These are phyloP conservation scores for Corapipo altera DNA, from an alignment of 2,113 vertebrate genomes.

Conservation along the genomic window DNA sequence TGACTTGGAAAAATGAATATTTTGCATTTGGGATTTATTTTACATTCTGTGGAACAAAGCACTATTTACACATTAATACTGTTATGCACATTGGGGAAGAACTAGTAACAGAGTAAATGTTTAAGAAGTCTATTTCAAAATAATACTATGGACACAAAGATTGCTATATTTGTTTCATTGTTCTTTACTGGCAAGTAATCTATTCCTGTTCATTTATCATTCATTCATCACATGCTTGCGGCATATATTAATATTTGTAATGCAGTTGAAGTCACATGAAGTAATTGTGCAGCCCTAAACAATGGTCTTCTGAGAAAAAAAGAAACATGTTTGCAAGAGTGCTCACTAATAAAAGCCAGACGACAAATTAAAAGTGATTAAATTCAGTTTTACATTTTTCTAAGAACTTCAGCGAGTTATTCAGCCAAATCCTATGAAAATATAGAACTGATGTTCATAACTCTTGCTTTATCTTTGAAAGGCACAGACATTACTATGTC, in stretches of 20 bases:
- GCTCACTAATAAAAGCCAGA: not conserved
- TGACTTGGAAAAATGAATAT: not conserved
- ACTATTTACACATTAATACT: not conserved
- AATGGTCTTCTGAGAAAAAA: not conserved
- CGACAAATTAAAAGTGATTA: not conserved
- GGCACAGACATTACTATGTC: not conserved
- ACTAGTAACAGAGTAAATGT: not conserved
- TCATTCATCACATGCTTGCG: not conserved
- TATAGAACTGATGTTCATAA: not conserved
- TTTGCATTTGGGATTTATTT: not conserved
- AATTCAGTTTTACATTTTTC: not conserved
- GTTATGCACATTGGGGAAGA: not conserved
- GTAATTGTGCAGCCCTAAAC: slow-evolving; percentile 5
- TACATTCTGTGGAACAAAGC: not conserved
- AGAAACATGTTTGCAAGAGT: not conserved
- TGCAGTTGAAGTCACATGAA: not conserved
- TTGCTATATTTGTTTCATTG: not conserved
- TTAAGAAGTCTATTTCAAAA: not conserved
- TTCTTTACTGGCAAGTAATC: slow-evolving; percentile 11
- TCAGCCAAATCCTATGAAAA: not conserved
- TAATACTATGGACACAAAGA: not conserved
- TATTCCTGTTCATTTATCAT: not conserved
- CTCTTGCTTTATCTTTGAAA: not conserved
- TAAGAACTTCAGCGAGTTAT: not conserved
- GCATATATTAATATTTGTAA: not conserved